Base-by-base conservation (phyloP, 2,888 invertebrate genomes). In the Cryptocephalus primarius region DNA sequence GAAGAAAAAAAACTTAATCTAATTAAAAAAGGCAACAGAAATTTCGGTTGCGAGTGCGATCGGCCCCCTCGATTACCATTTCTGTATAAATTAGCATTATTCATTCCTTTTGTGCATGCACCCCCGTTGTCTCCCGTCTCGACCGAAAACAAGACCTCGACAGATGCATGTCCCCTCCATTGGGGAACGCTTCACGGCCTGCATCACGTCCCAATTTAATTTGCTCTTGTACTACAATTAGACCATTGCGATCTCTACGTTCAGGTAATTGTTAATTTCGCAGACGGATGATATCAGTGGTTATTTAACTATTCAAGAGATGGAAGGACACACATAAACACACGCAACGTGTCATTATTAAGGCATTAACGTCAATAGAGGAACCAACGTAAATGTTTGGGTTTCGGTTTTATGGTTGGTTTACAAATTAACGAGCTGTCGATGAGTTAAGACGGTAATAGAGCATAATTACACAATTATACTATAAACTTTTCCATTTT, bases 131-230 rank as follows among this genome's bases (percentile, higher is more conserved):
- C 11, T 12, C 36, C 12, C 12, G 36, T 12, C n/a, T 36, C n/a
- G 36, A n/a, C 36, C 22, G 11, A 40, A 44, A 44, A 39, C 39
- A 48, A 43, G 41, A 14, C 33, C 49, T 49, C 22, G 49, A 52
- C 49, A 49, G 46, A 47, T 51, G 51, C 48, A 51, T 49, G 47
- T 34, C 31, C 44, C 11, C 46, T 45, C 38, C 6, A 22, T 22
- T 32, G 33, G 51, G 50, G 50, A 47, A 33, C 41, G 45, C 39
- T n/a, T n/a, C n/a, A 38, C 22, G 33, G 33, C 33, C 36, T 47
- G 46, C 49, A 52, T 44, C 48, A 50, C 52, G 52, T 52, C 41
- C 52, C 52, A 47, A 52, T 52, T 52, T 50, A 49, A 52, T 52
- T 52, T 48, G 44, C 44, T 50, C 44, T 41, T 22, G 42, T 48